Evolutionary conservation across 2,113 vertebrate species (phyloP), one percentile per base, ranked within the genome.

Genomic region (Pongo abelii): DNA sequence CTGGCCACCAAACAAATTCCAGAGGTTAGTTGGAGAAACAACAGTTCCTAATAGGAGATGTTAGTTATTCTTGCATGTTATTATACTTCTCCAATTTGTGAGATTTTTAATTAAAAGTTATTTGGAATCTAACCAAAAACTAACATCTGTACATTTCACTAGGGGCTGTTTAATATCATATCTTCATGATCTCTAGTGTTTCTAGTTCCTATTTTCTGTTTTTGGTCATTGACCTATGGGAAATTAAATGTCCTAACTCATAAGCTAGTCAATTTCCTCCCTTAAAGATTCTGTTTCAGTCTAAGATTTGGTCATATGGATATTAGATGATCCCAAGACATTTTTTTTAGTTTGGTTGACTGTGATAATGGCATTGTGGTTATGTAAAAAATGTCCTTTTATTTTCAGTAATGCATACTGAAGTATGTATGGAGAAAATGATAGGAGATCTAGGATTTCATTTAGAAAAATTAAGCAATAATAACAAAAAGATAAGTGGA

Each of bases 331-430:
- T 23, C 59, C 81, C 22, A 50, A 57, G 35, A 92, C 74, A 52
- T 88, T 94, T 43, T 43, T 91, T 87, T 95, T 40, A 70, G 16
- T 84, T 95, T 90, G 91, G 3, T 95, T 86, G 32, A 86, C 69
- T 79, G 2, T 91, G 23, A 67, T 61, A 83, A 91, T 93, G 74
- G 18, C 64, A 80, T 74, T 92, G 75, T 74, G 17, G 16, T 81
- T 81, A 52, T 89, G 22, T 96, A 50, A 78, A 72, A 64, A 43
- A n/a, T 46, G 3, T 84, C 14, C 27, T 64, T 14, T 27, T 64
- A 55, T 80, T 90, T 59, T 79, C 25, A 81, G 55, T 27, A 38
- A 40, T 79, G 9, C 12, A 52, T 91, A 67, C 32, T 93, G 25
- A 84, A 18, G 4, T 96, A 20, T 84, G 10, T 83, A 1, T 59